Percentiles rank a stretch among this genome's conserved stretches.
Evolutionary conservation across 2,888 invertebrate genomes (phyloP).

Genomic region (Elgonia sp.): DNA sequence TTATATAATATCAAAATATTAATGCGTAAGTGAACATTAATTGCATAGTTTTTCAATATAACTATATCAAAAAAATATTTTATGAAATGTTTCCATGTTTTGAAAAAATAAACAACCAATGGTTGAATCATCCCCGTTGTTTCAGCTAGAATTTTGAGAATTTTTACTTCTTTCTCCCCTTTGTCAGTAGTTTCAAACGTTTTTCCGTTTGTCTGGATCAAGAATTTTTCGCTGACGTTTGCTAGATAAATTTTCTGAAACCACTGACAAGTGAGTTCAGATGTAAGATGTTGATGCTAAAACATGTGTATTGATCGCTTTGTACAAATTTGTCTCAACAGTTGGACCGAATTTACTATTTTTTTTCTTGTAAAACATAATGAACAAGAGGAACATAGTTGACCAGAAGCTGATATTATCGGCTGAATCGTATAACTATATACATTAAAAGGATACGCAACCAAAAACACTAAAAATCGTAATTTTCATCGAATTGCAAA

Average conservation of each 20-base stretch:
- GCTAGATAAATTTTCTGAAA: conserved; percentile 53
- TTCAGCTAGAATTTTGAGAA: conserved; percentile 51
- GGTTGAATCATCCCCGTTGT: conserved; percentile 63
- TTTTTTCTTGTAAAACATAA: conserved; percentile 64
- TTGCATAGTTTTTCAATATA: conserved; percentile 37
- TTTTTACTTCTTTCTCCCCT: conserved; percentile 32
- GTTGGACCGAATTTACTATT: too few relatives aligned
- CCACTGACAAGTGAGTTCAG: conserved; percentile 40
- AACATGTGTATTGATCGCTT: conserved; percentile 55
- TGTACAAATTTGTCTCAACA: conserved; percentile 71
- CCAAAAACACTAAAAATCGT: too few relatives aligned
- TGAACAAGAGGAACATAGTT: conserved; percentile 63
- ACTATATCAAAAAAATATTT: conserved; percentile 63
- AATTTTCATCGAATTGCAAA: too few relatives aligned
- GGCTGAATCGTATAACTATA: too few relatives aligned
- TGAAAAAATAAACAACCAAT: conserved; percentile 59
- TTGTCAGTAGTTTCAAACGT: conserved; percentile 44
- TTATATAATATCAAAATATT: conserved; percentile 64
- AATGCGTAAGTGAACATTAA: conserved; percentile 70
- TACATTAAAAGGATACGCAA: too few relatives aligned
- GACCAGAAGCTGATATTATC: too few relatives aligned
- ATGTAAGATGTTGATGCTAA: conserved; percentile 62
- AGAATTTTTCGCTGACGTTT: conserved; percentile 50
- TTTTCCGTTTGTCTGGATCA: conserved; percentile 58
- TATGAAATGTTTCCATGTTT: conserved; percentile 62